Conservation (phyloP, 2,888 invertebrate genomes). For the Thera obeliscata region DNA sequence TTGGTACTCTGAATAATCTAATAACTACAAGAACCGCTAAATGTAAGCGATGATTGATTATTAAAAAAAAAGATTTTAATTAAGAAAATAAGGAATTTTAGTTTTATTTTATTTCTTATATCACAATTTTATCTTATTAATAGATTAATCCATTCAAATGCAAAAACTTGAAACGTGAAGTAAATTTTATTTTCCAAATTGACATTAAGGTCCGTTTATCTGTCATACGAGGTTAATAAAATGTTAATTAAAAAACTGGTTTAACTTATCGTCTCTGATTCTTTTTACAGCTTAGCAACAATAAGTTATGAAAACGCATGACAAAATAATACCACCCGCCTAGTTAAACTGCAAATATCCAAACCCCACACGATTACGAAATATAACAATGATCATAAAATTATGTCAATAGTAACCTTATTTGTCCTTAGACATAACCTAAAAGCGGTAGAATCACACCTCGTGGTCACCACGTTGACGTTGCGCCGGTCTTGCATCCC, state of each 20-base stretch:
- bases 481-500: constrained; percentile 58
- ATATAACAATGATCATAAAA: constrained; percentile 2
- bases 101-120: no score
- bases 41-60: no score
- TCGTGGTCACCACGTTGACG: constrained; percentile 68
- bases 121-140: no score
- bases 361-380: constrained; percentile 11
- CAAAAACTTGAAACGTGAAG: no score
- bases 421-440: constrained; percentile 60
- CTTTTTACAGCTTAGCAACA: constrained; percentile 5
- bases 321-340: constrained; percentile 1
- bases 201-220: background rate
- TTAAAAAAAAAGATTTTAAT: no score
- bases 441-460: constrained; percentile 49
- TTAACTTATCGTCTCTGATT: background rate
- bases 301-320: background rate
- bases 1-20: no score
- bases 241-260: background rate
- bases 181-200: background rate
- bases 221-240: background rate
- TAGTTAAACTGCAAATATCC: constrained; percentile 1
- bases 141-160: no score
- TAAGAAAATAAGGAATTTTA: no score
- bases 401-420: constrained; percentile 7
- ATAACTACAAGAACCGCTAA: no score